Evolutionary conservation across 2,113 vertebrate genomes (phyloP).

Genomic region (Pogonocichla stellata): DNA sequence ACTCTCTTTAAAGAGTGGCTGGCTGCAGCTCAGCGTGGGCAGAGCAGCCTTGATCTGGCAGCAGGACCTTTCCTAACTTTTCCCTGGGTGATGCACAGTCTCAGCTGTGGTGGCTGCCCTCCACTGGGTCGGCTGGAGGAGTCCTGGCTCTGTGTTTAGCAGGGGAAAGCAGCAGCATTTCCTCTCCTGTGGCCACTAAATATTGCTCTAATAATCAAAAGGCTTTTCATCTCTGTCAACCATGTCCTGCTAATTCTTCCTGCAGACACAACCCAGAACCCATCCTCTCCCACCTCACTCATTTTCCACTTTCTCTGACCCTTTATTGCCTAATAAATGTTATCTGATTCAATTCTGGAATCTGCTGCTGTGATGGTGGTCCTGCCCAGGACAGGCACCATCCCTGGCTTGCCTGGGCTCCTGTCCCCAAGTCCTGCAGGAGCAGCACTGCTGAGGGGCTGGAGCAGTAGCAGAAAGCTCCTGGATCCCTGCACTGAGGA

Average conservation of each 20-base stretch:
- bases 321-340: not conserved
- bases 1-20: not conserved
- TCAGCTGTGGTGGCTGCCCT: not conserved
- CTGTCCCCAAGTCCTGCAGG: not conserved
- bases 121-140: rapidly evolving
- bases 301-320: not conserved
- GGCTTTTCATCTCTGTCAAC: not conserved
- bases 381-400: rapidly evolving
- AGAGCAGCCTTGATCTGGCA: not conserved
- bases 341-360: not conserved
- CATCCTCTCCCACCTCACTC: not conserved
- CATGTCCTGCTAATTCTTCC: not conserved
- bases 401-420: not conserved
- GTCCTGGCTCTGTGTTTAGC: not conserved
- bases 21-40: not conserved
- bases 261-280: not conserved
- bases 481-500: not conserved
- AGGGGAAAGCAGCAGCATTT: not conserved
- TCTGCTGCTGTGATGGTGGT: rapidly evolving
- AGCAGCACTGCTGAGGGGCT: rapidly evolving
- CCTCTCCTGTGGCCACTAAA: not conserved
- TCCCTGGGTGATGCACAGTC: not conserved
- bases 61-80: not conserved
- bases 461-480: not conserved
- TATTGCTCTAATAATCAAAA: not conserved